These are phyloP conservation scores for Oryctes rhinoceros DNA, from an alignment of 1,140 invertebrate genomes.

Conservation along the genomic window DNA sequence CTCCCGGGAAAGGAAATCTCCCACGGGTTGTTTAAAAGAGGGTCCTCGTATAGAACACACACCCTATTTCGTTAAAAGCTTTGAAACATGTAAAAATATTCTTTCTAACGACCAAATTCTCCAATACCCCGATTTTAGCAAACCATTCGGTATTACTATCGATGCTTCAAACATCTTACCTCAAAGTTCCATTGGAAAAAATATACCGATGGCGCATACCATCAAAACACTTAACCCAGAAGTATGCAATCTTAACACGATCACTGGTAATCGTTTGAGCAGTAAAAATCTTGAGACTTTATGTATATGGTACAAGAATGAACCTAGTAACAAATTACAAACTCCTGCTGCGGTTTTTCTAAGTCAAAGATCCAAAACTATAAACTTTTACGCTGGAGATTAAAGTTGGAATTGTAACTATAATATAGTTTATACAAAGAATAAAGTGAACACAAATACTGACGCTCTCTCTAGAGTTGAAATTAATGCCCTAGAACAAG, in stretches of 20 bases:
- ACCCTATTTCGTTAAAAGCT: not conserved
- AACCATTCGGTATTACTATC: constrained; percentile 54
- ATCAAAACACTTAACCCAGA: constrained; percentile 37
- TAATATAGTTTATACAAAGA: constrained; percentile 41
- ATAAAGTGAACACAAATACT: constrained; percentile 38
- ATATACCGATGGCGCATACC: constrained; percentile 42
- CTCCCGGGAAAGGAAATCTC: constrained; percentile 57
- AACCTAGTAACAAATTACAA: constrained; percentile 45
- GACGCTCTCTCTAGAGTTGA: no score
- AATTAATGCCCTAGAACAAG: not conserved
- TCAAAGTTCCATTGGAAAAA: constrained; percentile 51
- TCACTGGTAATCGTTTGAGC: constrained; percentile 43
- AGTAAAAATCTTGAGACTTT: constrained; percentile 43
- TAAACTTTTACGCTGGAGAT: constrained; percentile 45
- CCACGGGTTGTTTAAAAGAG: constrained; percentile 58
- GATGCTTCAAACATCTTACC: constrained; percentile 56
- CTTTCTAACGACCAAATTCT: constrained; percentile 38
- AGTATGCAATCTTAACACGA: constrained; percentile 40
- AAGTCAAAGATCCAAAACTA: constrained; percentile 44
- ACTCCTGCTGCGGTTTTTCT: constrained; percentile 43
- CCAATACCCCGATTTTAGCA: constrained; percentile 54
- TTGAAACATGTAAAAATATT: not conserved
- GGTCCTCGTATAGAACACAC: constrained; percentile 41
- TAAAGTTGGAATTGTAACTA: constrained; percentile 42
- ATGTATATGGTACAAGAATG: constrained; percentile 42